Percentiles rank a stretch among this genome's conserved stretches.
These are phyloP conservation scores for Blennius ocellaris DNA, from an alignment of 2,113 vertebrate genomes.

Conservation along the genomic window DNA sequence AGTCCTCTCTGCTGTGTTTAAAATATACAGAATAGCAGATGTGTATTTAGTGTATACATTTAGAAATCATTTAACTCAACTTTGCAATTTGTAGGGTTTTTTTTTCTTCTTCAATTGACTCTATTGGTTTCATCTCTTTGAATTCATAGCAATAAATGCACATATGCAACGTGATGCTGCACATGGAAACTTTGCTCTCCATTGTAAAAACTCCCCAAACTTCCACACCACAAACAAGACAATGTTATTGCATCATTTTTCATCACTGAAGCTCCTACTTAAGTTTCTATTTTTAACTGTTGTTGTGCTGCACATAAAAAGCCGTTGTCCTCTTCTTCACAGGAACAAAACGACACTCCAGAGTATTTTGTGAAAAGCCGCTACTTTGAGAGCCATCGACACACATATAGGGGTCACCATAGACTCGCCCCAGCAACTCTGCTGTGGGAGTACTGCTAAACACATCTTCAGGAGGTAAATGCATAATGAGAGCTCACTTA, in stretches of 20 bases:
- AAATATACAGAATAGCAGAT: neutral
- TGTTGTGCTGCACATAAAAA: neutral
- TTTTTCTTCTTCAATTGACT: too few relatives aligned
- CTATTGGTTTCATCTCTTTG: too few relatives aligned
- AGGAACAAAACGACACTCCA: neutral
- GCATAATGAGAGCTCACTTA: constrained; percentile 1
- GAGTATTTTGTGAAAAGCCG: constrained; percentile 2
- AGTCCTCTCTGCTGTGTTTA: neutral
- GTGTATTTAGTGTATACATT: too few relatives aligned
- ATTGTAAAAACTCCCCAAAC: too few relatives aligned
- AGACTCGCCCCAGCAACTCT: neutral
- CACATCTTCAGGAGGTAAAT: too few relatives aligned
- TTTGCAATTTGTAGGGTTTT: too few relatives aligned
- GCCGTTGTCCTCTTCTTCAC: neutral
- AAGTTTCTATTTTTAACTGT: neutral
- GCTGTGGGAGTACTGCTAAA: neutral
- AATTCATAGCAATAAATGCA: too few relatives aligned
- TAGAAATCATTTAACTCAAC: neutral
- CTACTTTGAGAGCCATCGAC: constrained; percentile 1
- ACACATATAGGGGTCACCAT: constrained; percentile 3
- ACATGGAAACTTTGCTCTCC: too few relatives aligned
- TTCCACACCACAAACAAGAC: too few relatives aligned
- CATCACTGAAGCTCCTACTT: neutral
- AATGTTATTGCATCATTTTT: too few relatives aligned
- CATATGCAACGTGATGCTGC: too few relatives aligned